phyloP scores from a whole-genome alignment of 1,140 invertebrate species.

The Apis dorsata region DNA sequence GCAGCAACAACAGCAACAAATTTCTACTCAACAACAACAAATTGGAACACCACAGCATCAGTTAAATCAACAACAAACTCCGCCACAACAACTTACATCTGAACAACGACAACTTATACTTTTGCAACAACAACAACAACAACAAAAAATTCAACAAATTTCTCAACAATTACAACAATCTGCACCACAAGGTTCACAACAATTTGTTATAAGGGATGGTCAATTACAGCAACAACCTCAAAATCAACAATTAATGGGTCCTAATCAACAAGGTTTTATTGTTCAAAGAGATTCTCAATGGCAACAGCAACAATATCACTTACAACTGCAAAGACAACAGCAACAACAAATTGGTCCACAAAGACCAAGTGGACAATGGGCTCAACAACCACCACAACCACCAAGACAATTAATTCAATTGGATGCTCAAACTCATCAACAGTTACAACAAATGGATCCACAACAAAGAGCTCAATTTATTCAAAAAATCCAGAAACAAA shows the following conservation, averaged over 20 bases:
- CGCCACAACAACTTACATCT: slow-evolving; percentile 71
- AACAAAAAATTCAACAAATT: slow-evolving; percentile 79
- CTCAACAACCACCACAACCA: slow-evolving; percentile 78
- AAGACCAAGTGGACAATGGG: slow-evolving; percentile 76
- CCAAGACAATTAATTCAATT: slow-evolving; percentile 86
- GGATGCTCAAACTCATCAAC: slow-evolving; percentile 90
- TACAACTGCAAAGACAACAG: slow-evolving; percentile 77
- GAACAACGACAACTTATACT: slow-evolving; percentile 77
- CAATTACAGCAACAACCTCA: slow-evolving; percentile 81
- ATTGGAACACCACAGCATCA: slow-evolving; percentile 68
- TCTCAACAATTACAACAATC: slow-evolving; percentile 79
- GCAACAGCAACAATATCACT: slow-evolving; percentile 78
- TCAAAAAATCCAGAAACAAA: slow-evolving; percentile 86
- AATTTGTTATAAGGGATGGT: slow-evolving; percentile 81
- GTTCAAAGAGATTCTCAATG: slow-evolving; percentile 82
- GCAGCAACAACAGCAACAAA: slow-evolving; percentile 53
- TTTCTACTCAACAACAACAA: slow-evolving; percentile 64
- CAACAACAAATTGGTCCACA: slow-evolving; percentile 78
- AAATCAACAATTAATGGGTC: slow-evolving; percentile 76
- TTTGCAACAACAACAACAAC: slow-evolving; percentile 72
- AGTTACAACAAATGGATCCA: slow-evolving; percentile 89
- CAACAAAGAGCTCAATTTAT: slow-evolving; percentile 89
- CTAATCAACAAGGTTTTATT: slow-evolving; percentile 79
- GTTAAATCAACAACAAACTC: slow-evolving; percentile 71
- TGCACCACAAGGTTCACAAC: slow-evolving; percentile 79